phyloP scores from a whole-genome alignment of 2,113 vertebrate genomes.

The Danio rerio region GRCz12tu NC_133182.1:27466001-27466500 shows the following conservation, averaged over 20 bases:
- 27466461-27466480: conserved; percentile 84
- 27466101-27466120: conserved; percentile 52
- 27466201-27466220: conserved; percentile 54
- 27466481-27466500: conserved; percentile 90
- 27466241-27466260: conserved; percentile 35
- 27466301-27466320: conserved; percentile 11
- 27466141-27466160: conserved; percentile 34
- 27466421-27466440: conserved; percentile 80
- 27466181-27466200: conserved; percentile 53
- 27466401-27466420: conserved; percentile 33
- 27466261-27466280: conserved; percentile 55
- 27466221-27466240: conserved; percentile 31
- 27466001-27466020: conserved; percentile 55
- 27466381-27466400: conserved; percentile 51
- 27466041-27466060: conserved; percentile 56
- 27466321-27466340: conserved; percentile 3
- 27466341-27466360: conserved; percentile 22
- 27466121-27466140: conserved; percentile 54
- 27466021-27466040: conserved; percentile 31
- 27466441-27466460: conserved; percentile 77
- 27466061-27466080: conserved; percentile 60
- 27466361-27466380: conserved; percentile 38
- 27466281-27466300: conserved; percentile 45
- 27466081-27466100: conserved; percentile 50
- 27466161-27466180: conserved; percentile 57